Evolutionary conservation across 2,797 vertebrate species (phyloP), one percentile per base, ranked within the genome.

Genomic region (Spinibarbus caldwelli): DNA sequence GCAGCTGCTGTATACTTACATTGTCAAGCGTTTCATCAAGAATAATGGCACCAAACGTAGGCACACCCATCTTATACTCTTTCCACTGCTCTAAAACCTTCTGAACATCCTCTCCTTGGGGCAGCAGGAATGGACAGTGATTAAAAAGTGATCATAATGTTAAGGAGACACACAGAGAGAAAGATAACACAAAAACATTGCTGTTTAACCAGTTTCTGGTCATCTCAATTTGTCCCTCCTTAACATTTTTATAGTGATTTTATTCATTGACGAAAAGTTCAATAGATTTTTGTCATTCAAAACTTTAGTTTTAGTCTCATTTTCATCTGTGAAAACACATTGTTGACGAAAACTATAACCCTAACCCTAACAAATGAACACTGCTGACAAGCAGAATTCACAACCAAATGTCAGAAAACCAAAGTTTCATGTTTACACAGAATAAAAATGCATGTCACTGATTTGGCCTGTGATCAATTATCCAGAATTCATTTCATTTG

Each of bases 61-160:
- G 98, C 19, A 99, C 98, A 82, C 98, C 98, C 98, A 99, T 99
- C 95, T 99, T 99, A 89, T 99, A 99, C 90, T 99, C 98, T 92
- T 99, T 99, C 98, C 98, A 99, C 83, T 98, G 96, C 45, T 99
- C 97, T 75, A 99, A 94, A 91, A 99, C 95, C 83, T 97, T 98
- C 90, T 98, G 97, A 79, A 99, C 97, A 89, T 99, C 98, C 94
- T 98, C 97, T 87, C 98, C 97, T 87, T 97, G 96, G 88, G 97
- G 97, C 94, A 99, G 92, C 91, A 99, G 95, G 94, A 99, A 99
- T 0, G 98, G 98, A 93, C 98, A 99, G 93, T 99, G 98, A 91
- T 90, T 97, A 93, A 99, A 99, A 82, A 99, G 97, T 99, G 93
- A 82, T 64, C 2, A 64, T 77, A 68, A 83, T 0, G 92, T 96